phyloP scores from a whole-genome alignment of 2,888 invertebrate genomes.

The Serripes groenlandicus region DNA sequence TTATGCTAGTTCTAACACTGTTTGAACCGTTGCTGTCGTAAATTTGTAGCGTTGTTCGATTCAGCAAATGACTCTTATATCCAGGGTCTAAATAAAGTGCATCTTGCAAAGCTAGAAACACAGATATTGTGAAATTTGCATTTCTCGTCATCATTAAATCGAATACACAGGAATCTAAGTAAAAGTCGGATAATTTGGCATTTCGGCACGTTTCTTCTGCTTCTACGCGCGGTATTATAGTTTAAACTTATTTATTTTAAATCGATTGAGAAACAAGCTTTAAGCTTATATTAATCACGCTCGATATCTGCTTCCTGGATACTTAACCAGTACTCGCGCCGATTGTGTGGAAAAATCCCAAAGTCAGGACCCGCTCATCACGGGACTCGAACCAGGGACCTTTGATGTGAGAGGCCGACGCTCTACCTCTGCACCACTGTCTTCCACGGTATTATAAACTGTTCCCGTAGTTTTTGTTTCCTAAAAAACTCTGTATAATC shows the following conservation, averaged over 20 bases:
- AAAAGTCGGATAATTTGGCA: slow-evolving; percentile 87
- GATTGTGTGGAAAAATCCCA: no score
- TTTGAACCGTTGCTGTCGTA: slow-evolving; percentile 67
- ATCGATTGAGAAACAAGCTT: no score
- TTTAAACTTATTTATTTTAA: no score
- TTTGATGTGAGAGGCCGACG: no score
- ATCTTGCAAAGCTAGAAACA: slow-evolving; percentile 86
- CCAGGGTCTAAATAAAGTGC: slow-evolving; percentile 87
- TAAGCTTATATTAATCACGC: no score
- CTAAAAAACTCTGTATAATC: slow-evolving; percentile 85
- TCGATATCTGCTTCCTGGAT: no score
- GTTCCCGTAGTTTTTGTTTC: slow-evolving; percentile 46
- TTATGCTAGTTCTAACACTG: slow-evolving; percentile 47
- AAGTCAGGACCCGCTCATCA: no score
- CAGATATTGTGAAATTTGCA: slow-evolving; percentile 86
- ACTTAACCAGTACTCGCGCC: no score
- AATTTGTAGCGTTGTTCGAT: slow-evolving; percentile 75
- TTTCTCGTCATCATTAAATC: slow-evolving; percentile 88
- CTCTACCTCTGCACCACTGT: no score
- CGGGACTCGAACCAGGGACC: no score
- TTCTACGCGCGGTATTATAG: no score
- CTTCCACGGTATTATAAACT: slow-evolving; percentile 78
- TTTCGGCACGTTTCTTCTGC: slow-evolving; percentile 85
- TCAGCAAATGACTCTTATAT: slow-evolving; percentile 79
- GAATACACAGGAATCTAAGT: slow-evolving; percentile 89